Conservation (phyloP, 2,888 invertebrate species). For the Euclidia mi region DNA sequence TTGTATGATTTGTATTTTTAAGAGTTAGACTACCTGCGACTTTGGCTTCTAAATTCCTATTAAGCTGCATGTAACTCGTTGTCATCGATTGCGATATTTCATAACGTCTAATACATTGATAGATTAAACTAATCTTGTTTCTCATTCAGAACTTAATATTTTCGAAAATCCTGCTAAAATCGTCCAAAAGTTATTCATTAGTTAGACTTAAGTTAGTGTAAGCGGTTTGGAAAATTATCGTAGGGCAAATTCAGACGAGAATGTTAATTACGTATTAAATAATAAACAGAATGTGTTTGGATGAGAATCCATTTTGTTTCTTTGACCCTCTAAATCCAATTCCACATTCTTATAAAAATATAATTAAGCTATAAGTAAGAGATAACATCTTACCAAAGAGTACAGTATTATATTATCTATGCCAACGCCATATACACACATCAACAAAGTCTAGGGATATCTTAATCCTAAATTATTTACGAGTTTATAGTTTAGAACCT, state of each 20-base stretch:
- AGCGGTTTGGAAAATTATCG: slow-evolving; percentile 85
- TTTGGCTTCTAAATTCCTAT: slow-evolving; percentile 70
- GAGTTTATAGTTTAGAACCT: too few species aligned
- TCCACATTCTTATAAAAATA: slow-evolving; percentile 13
- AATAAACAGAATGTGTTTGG: slow-evolving; percentile 86
- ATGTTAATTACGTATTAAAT: slow-evolving; percentile 82
- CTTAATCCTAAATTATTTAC: too few species aligned
- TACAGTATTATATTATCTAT: too few species aligned
- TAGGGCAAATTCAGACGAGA: slow-evolving; percentile 78
- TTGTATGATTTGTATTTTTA: slow-evolving; percentile 68
- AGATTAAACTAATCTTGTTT: slow-evolving; percentile 35
- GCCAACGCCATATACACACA: too few species aligned
- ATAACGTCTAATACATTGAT: slow-evolving; percentile 30
- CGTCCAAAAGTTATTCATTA: slow-evolving; percentile 82
- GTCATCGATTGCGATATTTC: slow-evolving; percentile 45
- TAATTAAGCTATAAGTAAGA: too few species aligned
- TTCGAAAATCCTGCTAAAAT: slow-evolving; percentile 64
- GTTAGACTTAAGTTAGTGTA: slow-evolving; percentile 79
- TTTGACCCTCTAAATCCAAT: slow-evolving; percentile 32
- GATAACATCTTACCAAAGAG: too few species aligned
- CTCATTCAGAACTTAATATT: slow-evolving; percentile 42
- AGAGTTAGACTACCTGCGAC: slow-evolving; percentile 64
- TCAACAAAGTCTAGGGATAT: too few species aligned
- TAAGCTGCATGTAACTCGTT: slow-evolving; percentile 48
- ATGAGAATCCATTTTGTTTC: slow-evolving; percentile 67